phyloP scores from a whole-genome alignment of 2,888 invertebrate genomes.

The Andrena praecox region DNA sequence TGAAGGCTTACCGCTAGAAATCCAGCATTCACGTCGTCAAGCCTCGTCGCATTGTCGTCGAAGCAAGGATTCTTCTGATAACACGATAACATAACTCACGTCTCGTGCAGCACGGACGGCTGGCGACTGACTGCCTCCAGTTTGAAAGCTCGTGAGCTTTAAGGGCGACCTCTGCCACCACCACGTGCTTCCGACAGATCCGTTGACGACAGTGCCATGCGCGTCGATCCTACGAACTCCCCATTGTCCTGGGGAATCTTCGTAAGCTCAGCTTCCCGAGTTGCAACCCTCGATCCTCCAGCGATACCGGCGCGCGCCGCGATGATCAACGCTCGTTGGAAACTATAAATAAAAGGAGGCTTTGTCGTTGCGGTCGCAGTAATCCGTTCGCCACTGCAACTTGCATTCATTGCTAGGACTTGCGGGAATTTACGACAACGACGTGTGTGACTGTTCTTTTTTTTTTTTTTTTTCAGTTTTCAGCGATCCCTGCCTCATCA shows the following conservation, averaged over 20 bases:
- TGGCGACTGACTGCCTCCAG: constrained; percentile 78
- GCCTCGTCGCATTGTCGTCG: not conserved
- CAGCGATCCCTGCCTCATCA: not conserved
- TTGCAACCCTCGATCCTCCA: constrained; percentile 17
- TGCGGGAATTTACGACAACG: constrained; percentile 9
- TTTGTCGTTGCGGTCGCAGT: constrained; percentile 3
- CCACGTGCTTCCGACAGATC: constrained; percentile 75
- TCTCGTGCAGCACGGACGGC: constrained; percentile 75
- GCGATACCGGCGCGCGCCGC: constrained; percentile 8
- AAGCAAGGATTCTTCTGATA: not conserved
- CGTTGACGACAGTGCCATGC: constrained; percentile 46
- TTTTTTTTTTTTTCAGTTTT: not conserved
- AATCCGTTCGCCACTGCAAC: constrained; percentile 25
- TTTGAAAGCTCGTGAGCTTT: constrained; percentile 75
- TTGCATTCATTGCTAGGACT: constrained; percentile 21
- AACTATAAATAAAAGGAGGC: constrained; percentile 31
- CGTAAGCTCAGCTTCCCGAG: constrained; percentile 25
- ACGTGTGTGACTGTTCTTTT: not conserved
- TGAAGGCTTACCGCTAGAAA: constrained; percentile 26
- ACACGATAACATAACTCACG: constrained; percentile 67
- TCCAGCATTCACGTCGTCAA: constrained; percentile 5
- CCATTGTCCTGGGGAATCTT: constrained; percentile 29
- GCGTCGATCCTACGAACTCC: constrained; percentile 40
- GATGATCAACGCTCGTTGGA: constrained; percentile 17
- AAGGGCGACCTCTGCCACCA: constrained; percentile 67